Evolutionary conservation across 2,797 vertebrate species (phyloP), one percentile per base, ranked within the genome.

Genomic region (Neosilurus hyrtlii): DNA sequence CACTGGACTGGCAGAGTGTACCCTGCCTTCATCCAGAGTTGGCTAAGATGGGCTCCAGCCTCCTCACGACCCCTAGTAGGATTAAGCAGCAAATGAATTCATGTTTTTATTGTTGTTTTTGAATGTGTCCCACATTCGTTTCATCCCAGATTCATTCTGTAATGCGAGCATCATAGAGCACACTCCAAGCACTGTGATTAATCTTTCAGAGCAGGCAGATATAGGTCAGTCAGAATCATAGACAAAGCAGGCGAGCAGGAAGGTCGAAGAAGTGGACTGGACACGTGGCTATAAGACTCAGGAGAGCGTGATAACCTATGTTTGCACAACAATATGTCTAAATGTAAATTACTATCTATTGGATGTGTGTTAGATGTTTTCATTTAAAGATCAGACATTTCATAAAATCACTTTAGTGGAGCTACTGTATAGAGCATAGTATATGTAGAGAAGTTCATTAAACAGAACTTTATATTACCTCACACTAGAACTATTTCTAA

Each of bases 191-290:
- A 10, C 51, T 56, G 12, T 56, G 68, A 81, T 86, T 82, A 80
- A 12, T 84, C 79, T 43, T 57, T 75, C 80, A 26, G 68, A 86
- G 88, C 85, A 20, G 20, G 86, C 88, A 89, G 72, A 93, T 90
- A 82, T 93, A 91, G 91, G 90, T 92, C 91, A 93, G 82, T 84
- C 85, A 85, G 79, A 76, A 59, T 75, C 84, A 86, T 81, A 89
- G 74, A 86, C 83, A 66, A 83, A 12, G 56, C 57, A 15, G 57
- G 59, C 83, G 87, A 82, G 54, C 9, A 75, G 52, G 52, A 57
- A 35, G 51, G 16, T 22, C 14, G 26, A 10, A 54, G 87, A 88
- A 79, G 81, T 11, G 22, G 61, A 24, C 52, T 59, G 68, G 76
- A 49, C 65, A 10, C 62, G 24, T 30, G 76, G 57, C 78, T 35